Percentiles rank a stretch among this genome's conserved stretches.
phyloP scores from a whole-genome alignment of 1,140 invertebrate genomes.

The Drosophila nasuta region DNA sequence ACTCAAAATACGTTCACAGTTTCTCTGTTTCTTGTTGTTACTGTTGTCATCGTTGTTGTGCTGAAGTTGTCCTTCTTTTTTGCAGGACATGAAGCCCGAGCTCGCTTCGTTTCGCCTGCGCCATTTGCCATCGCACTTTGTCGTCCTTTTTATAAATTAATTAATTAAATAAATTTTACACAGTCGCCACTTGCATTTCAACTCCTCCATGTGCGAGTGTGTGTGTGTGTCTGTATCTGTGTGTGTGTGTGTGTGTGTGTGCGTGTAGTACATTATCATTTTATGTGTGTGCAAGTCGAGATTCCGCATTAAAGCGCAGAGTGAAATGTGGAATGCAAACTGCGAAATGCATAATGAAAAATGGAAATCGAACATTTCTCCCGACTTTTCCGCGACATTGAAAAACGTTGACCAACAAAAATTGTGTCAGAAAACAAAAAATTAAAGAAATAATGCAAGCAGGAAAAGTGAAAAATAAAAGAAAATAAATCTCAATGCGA shows the following conservation, averaged over 20 bases:
- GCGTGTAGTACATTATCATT: conserved; percentile 47
- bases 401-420: no score
- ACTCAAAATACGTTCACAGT: conserved; percentile 33
- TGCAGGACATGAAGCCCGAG: conserved; percentile 31
- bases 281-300: conserved; percentile 27
- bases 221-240: background rate
- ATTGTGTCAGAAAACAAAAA: background rate
- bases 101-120: background rate
- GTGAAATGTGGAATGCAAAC: conserved; percentile 4
- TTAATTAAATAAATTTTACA: conserved; percentile 79
- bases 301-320: conserved; percentile 8
- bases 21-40: conserved; percentile 16
- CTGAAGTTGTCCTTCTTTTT: background rate
- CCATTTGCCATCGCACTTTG: conserved; percentile 61
- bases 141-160: conserved; percentile 80
- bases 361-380: background rate
- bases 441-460: background rate
- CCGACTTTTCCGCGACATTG: background rate
- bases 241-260: conserved; percentile 28
- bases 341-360: background rate
- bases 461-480: no score
- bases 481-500: no score
- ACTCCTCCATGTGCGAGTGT: background rate
- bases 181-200: conserved; percentile 60
- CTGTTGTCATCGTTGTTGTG: background rate